These are phyloP conservation scores for Oxycera nigricornis DNA, from an alignment of 2,888 invertebrate species.

Conservation along the genomic window DNA sequence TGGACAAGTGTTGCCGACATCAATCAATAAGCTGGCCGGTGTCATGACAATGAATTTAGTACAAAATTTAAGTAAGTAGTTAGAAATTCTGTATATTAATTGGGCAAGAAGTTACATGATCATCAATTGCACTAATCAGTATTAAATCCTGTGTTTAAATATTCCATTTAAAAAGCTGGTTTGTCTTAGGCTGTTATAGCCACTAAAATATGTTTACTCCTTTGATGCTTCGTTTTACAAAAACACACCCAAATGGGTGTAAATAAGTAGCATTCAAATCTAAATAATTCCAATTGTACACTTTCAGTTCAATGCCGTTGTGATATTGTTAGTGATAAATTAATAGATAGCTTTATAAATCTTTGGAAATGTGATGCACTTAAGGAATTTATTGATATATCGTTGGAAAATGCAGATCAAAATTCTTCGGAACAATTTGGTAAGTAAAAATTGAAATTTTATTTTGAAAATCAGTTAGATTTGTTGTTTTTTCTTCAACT, in stretches of 20 bases:
- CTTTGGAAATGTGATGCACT: slow-evolving; percentile 50
- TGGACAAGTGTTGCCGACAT: slow-evolving; percentile 50
- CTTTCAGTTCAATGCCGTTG: slow-evolving; percentile 49
- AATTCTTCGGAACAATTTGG: slow-evolving; percentile 3
- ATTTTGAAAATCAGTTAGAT: not conserved
- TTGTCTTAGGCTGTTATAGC: too few relatives aligned
- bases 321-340: slow-evolving; percentile 48
- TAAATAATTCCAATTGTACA: not conserved
- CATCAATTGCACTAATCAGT: too few relatives aligned
- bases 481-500: not conserved
- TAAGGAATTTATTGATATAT: slow-evolving; percentile 45
- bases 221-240: too few relatives aligned
- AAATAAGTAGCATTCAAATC: too few relatives aligned
- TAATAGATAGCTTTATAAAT: slow-evolving; percentile 50
- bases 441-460: not conserved
- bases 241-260: too few relatives aligned
- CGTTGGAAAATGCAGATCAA: slow-evolving; percentile 6
- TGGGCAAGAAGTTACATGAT: too few relatives aligned
- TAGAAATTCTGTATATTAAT: too few relatives aligned
- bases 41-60: slow-evolving; percentile 53
- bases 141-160: too few relatives aligned
- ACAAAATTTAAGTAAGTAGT: slow-evolving; percentile 54
- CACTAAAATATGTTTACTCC: too few relatives aligned
- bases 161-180: too few relatives aligned
- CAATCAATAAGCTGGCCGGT: slow-evolving; percentile 55